These are phyloP conservation scores for Leptogaster cylindrica DNA, from an alignment of 2,888 invertebrate genomes.

Conservation along the genomic window DNA sequence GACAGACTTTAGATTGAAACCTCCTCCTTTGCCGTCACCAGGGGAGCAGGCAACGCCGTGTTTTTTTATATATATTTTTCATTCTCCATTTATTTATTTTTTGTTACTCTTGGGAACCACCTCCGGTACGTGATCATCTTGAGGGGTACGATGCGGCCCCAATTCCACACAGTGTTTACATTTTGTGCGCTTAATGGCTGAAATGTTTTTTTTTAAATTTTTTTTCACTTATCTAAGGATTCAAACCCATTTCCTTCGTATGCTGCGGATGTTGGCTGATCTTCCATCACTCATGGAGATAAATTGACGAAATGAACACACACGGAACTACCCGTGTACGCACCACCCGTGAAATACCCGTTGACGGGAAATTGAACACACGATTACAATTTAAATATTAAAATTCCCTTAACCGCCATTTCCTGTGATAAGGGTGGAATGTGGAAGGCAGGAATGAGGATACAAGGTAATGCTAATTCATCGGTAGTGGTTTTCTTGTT, in stretches of 20 bases:
- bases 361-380: constrained; percentile 48
- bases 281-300: constrained; percentile 29
- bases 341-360: constrained; percentile 12
- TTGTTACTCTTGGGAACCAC: background rate
- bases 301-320: constrained; percentile 14
- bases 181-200: constrained; percentile 44
- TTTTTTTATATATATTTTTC: background rate
- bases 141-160: background rate
- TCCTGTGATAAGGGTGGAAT: background rate
- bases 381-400: constrained; percentile 49
- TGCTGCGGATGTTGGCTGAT: constrained; percentile 28
- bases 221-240: constrained; percentile 32
- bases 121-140: constrained; percentile 18
- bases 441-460: no score
- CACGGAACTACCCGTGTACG: background rate
- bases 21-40: background rate
- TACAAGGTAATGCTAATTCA: no score
- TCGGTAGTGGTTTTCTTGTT: no score
- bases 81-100: background rate
- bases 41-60: no score
- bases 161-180: constrained; percentile 42
- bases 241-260: constrained; percentile 15
- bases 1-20: background rate
- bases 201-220: constrained; percentile 41
- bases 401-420: constrained; percentile 43